A percentile compares a stretch with the other conserved stretches of the same genome.
These are phyloP conservation scores for Myrmophylax atrothorax DNA, from an alignment of 2,113 vertebrate species.

Conservation along the genomic window DNA sequence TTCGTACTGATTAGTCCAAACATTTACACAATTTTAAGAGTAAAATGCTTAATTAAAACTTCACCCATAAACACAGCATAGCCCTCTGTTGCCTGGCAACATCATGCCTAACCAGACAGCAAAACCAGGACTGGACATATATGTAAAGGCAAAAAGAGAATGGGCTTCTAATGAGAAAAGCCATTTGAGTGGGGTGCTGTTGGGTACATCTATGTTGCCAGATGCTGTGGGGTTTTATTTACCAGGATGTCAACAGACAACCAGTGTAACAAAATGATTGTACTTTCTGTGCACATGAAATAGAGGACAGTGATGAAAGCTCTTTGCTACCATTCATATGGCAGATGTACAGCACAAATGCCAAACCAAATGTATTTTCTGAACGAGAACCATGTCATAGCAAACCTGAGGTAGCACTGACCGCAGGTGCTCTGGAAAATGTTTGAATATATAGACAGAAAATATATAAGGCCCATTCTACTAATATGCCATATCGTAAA, in stretches of 20 bases:
- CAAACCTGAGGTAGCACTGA: neutral
- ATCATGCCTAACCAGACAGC: neutral
- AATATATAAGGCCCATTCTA: neutral
- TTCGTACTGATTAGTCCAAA: neutral
- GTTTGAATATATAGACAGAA: neutral
- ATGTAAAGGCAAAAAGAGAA: neutral
- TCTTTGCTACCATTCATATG: neutral
- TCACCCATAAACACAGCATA: neutral
- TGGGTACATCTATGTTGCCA: neutral
- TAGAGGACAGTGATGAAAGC: neutral
- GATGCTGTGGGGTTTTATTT: neutral
- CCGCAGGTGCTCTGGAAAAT: neutral
- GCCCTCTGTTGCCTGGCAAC: neutral
- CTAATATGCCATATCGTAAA: neutral
- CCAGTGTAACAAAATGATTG: neutral
- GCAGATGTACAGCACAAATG: neutral
- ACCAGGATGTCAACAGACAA: neutral
- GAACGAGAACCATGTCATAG: neutral
- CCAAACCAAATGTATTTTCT: neutral
- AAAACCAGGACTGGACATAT: neutral
- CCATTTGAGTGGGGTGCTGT: neutral
- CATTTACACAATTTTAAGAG: neutral
- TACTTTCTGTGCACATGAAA: neutral
- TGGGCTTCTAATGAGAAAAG: neutral
- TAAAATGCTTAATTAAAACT: neutral